Evolutionary conservation across 2,113 vertebrate genomes (phyloP), one percentile per base, ranked within the genome.

Genomic region (Cygnus buccinator): DNA sequence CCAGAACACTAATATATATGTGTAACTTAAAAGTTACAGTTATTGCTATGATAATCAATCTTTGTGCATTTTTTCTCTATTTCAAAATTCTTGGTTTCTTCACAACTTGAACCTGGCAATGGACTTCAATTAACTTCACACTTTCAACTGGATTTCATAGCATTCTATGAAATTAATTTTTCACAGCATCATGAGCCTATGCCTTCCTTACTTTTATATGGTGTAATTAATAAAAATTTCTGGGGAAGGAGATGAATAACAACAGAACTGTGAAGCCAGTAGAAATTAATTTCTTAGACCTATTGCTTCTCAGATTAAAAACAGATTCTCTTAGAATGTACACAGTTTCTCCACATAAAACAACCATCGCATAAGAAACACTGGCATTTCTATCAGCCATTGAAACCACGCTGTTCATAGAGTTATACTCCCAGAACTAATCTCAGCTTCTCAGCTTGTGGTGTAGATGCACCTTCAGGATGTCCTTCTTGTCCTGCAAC

Each of bases 51-150:
- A 67, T 33, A 67, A 21, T 89, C 20, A 65, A 12, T 76, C 22
- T 54, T 85, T 18, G 10, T 8, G 13, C 13, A 52, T 9, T 61
- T 90, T 87, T 77, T 55, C 57, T 33, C 17, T 68, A 43, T 79
- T 85, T 79, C 43, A 87, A 57, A 90, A 76, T 57, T 75, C 20
- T 22, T 73, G 6, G 57, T 61, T 93, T 82, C 62, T 44, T 82
- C 72, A 39, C 61, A 85, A 11, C 15, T 82, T 90, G 14, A 93
- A 76, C 29, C 9, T 79, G 39, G 58, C 54, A 83, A 79, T 22
- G 89, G 44, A 84, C 29, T 93, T 95, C 87, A 87, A 85, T 96
- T 87, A 94, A 79, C 39, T 94, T 90, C 37, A 81, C 13, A 86
- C 90, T 61, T 95, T 95, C 68, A 83, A 52, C 41, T 67, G 46